Conservation (phyloP, 2,888 invertebrate species). For the Deladenus siricidicola region DNA sequence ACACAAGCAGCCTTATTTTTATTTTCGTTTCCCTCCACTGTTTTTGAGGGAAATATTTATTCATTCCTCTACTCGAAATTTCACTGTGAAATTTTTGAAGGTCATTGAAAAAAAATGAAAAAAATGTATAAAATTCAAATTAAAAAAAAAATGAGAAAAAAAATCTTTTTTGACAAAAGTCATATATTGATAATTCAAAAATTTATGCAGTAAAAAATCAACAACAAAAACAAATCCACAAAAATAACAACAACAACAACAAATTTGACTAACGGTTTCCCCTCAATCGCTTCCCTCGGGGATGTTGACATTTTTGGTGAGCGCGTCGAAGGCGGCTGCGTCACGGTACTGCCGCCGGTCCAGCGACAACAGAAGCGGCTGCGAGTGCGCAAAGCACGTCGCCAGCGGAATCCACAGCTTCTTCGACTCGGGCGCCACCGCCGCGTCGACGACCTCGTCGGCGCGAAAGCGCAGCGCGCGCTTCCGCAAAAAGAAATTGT, state of each 20-base stretch:
- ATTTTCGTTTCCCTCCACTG: too few relatives aligned
- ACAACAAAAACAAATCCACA: background rate
- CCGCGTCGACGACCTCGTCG: constrained; percentile 31
- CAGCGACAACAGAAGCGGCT: constrained; percentile 44
- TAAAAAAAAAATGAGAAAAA: too few relatives aligned
- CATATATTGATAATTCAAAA: background rate
- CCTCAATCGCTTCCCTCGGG: background rate
- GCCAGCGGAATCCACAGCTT: constrained; percentile 50
- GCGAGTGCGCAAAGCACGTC: constrained; percentile 41
- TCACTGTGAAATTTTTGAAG: too few relatives aligned
- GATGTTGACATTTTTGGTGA: constrained; percentile 19
- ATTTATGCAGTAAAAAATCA: background rate
- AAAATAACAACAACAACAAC: background rate
- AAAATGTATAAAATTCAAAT: too few relatives aligned
- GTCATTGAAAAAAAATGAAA: background rate
- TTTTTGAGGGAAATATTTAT: too few relatives aligned
- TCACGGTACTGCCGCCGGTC: constrained; percentile 30
- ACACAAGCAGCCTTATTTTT: too few relatives aligned
- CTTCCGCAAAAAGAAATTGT: constrained; percentile 48
- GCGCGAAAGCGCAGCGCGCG: constrained; percentile 39
- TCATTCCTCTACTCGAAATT: too few relatives aligned
- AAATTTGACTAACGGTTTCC: background rate
- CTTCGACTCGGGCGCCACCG: constrained; percentile 39
- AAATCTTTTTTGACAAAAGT: background rate
- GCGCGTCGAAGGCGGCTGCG: constrained; percentile 17